Evolutionary conservation across 2,888 invertebrate species (phyloP), one percentile per base, ranked within the genome.

Genomic region (Nebria salina): DNA sequence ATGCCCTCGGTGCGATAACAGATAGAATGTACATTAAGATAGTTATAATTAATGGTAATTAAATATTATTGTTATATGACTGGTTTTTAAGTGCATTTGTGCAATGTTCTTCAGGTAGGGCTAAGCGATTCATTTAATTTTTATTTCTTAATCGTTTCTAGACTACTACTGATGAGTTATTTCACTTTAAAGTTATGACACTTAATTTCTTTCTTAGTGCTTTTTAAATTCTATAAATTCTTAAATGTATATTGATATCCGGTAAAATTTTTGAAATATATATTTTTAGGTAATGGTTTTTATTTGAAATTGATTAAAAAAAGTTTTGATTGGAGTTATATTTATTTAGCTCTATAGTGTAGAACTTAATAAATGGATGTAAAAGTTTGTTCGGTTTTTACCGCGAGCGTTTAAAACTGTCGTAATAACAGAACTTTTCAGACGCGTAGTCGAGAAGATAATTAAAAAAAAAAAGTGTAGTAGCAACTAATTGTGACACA

Each of bases 1-100:
- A 80, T 75, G 43, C 41, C 73, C 68, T 64, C 54, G 26, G 9
- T 64, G 66, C 54, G 79, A 74, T 75, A 75, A 75, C 75, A 75
- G 26, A 34, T 15, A 72, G 80, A 80, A 80, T 80, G 80, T 65
- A 41, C 70, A 42, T 80, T 80, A 80, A 70, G 68, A 75, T 80
- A 80, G 70, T 80, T 80, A 80, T 80, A 80, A 80, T 80, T 80
- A 80, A 80, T 80, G 80, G 72, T 75, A 80, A 80, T 80, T 80
- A 80, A 80, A 80, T 80, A 80, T 80, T 80, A 80, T 80, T 80
- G 80, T 80, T 80, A 80, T 80, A 80, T 80, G 80, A 75, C 80
- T 70, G 72, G 80, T 80, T 80, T 80, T 80, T 80, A 75, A 75
- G 70, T 75, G 9, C 80, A 7, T 11, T n/a, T 25, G 43, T 13